Conservation (phyloP, 2,888 invertebrate genomes). For the Drosophila anceps region DNA sequence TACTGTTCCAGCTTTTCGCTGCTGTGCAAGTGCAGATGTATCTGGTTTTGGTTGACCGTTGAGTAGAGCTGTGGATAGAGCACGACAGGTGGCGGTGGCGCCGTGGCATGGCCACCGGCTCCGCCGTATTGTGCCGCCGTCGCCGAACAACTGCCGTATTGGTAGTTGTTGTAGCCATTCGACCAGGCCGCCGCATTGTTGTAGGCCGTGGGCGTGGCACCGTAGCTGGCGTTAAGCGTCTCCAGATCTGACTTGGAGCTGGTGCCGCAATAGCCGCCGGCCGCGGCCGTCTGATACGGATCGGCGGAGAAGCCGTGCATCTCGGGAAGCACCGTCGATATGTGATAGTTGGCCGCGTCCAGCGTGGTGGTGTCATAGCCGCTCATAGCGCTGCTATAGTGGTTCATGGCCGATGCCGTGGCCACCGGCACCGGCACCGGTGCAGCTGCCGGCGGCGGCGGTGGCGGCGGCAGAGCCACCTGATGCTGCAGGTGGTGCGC, state of each 20-base stretch:
- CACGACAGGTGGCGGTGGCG: slow-evolving; percentile 88
- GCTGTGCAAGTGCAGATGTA: slow-evolving; percentile 91
- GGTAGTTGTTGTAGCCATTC: slow-evolving; percentile 90
- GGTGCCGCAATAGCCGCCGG: slow-evolving; percentile 56
- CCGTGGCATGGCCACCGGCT: slow-evolving; percentile 60
- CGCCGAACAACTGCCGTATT: slow-evolving; percentile 87
- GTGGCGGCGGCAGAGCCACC: slow-evolving; percentile 85
- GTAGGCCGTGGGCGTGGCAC: slow-evolving; percentile 74
- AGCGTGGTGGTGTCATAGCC: slow-evolving; percentile 75
- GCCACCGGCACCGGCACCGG: slow-evolving; percentile 53
- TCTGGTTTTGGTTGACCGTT: slow-evolving; percentile 94
- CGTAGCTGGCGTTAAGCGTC: slow-evolving; percentile 79
- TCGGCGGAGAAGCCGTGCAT: slow-evolving; percentile 86
- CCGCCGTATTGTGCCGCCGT: slow-evolving; percentile 67
- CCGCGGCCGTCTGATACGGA: slow-evolving; percentile 82
- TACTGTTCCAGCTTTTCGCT: slow-evolving; percentile 89
- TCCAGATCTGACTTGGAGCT: slow-evolving; percentile 82
- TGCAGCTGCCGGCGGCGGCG: slow-evolving; percentile 85
- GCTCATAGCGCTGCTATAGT: slow-evolving; percentile 86
- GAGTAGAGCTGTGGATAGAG: slow-evolving; percentile 92
- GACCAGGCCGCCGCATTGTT: slow-evolving; percentile 84
- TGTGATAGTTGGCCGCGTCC: slow-evolving; percentile 85
- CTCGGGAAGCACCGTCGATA: slow-evolving; percentile 88
- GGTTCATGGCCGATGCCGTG: slow-evolving; percentile 77
- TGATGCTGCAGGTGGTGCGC: slow-evolving; percentile 72